These are phyloP conservation scores for Lemur catta DNA, from an alignment of 2,797 vertebrate species.

Conservation along the genomic window DNA sequence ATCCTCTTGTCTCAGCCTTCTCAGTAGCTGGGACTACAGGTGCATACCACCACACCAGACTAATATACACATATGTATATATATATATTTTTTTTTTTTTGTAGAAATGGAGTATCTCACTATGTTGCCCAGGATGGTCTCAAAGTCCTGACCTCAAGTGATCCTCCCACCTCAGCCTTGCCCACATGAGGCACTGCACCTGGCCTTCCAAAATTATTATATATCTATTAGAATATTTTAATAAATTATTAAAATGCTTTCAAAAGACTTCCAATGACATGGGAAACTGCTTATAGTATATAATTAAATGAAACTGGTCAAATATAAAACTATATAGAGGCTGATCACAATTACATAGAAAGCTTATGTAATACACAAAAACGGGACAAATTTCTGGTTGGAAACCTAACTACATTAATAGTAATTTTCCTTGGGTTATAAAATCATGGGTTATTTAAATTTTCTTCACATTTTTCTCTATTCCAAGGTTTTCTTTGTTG, in stretches of 20 bases:
- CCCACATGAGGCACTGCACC: too few relatives aligned
- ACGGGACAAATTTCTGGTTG: neutral
- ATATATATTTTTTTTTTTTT: too few relatives aligned
- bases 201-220: neutral
- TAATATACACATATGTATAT: too few relatives aligned
- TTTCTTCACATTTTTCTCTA: conserved; percentile 9
- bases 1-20: too few relatives aligned
- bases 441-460: conserved; percentile 15
- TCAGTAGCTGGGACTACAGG: neutral
- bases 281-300: neutral
- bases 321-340: neutral
- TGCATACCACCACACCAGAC: neutral
- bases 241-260: conserved; percentile 22
- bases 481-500: neutral
- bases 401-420: neutral
- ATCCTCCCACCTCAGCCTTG: too few relatives aligned
- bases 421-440: neutral
- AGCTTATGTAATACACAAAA: neutral
- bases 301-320: neutral
- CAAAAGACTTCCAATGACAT: conserved; percentile 14
- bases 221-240: neutral
- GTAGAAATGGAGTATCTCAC: too few relatives aligned
- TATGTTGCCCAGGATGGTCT: too few relatives aligned
- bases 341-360: neutral
- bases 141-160: too few relatives aligned